Conservation (phyloP, 2,888 invertebrate genomes). For the Microdon myrmicae region DNA sequence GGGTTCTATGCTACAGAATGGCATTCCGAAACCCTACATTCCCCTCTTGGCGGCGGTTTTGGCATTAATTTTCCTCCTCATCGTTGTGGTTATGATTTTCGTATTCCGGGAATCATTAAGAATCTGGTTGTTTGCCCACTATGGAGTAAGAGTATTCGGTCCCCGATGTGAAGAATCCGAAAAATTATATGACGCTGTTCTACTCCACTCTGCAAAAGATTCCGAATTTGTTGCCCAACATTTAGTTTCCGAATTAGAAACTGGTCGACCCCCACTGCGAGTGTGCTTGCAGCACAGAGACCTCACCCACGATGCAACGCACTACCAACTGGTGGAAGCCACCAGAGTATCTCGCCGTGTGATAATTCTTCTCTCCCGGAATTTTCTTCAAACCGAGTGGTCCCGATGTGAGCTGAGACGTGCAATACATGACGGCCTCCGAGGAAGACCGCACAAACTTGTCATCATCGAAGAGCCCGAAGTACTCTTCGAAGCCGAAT, state of each 20-base stretch:
- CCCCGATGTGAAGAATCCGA: conserved; percentile 83
- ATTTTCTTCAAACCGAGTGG: conserved; percentile 95
- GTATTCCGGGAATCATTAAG: conserved; percentile 86
- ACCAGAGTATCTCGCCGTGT: conserved; percentile 89
- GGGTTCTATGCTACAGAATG: conserved; percentile 79
- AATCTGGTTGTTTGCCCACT: conserved; percentile 87
- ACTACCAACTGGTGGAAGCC: conserved; percentile 77
- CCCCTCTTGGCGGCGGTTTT: conserved; percentile 85
- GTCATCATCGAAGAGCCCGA: conserved; percentile 90
- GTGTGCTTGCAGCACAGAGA: conserved; percentile 91
- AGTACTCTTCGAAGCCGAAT: conserved; percentile 83
- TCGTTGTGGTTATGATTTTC: conserved; percentile 81
- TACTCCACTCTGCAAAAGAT: conserved; percentile 92
- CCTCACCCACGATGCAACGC: conserved; percentile 76
- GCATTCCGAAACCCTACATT: conserved; percentile 83
- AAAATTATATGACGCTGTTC: conserved; percentile 90
- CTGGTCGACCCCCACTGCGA: conserved; percentile 78
- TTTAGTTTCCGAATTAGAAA: conserved; percentile 86
- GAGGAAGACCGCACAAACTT: conserved; percentile 85
- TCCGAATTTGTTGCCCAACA: conserved; percentile 88
- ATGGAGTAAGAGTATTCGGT: conserved; percentile 83
- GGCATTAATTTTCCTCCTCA: conserved; percentile 79
- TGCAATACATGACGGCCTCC: conserved; percentile 88
- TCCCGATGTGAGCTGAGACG: conserved; percentile 89
- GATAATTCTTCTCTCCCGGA: conserved; percentile 85